Percentiles rank a stretch among this genome's conserved stretches.
phyloP scores from a whole-genome alignment of 2,113 vertebrate species.

The Archocentrus centrarchus region DNA sequence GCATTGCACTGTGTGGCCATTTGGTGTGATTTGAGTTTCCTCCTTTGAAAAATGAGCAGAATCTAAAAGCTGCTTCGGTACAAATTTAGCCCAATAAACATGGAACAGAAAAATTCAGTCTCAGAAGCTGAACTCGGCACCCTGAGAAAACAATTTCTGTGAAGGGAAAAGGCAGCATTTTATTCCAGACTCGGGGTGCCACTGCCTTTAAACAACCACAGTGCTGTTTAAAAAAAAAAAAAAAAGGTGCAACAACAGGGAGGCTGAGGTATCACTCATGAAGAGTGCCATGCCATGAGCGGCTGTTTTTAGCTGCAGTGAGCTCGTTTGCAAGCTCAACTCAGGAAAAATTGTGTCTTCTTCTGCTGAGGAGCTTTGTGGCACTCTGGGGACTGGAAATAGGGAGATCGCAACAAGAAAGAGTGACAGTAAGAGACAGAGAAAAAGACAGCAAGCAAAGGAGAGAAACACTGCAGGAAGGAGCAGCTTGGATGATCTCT shows the following conservation, averaged over 20 bases:
- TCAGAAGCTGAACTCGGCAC: slow-evolving; percentile 6
- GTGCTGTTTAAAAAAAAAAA: slow-evolving; percentile 15
- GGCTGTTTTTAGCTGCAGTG: slow-evolving; percentile 72
- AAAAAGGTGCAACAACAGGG: slow-evolving; percentile 10
- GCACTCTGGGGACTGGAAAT: slow-evolving; percentile 64
- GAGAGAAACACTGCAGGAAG: slow-evolving; percentile 12
- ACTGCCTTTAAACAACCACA: slow-evolving; percentile 35
- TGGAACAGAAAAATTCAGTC: background rate
- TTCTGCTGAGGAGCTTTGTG: slow-evolving; percentile 55
- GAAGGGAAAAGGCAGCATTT: slow-evolving; percentile 34
- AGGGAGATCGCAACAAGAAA: slow-evolving; percentile 51
- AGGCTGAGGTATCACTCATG: slow-evolving; percentile 50
- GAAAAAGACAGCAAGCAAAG: background rate
- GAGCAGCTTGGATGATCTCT: slow-evolving; percentile 33
- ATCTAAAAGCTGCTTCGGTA: slow-evolving; percentile 32
- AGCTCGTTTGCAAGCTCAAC: slow-evolving; percentile 56
- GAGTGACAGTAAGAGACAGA: slow-evolving; percentile 35
- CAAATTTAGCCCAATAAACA: slow-evolving; percentile 15
- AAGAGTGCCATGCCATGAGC: slow-evolving; percentile 45
- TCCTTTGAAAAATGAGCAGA: slow-evolving; percentile 19
- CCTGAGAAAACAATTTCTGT: background rate
- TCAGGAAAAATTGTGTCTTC: slow-evolving; percentile 58
- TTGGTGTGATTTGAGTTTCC: background rate
- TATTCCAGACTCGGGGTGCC: slow-evolving; percentile 7
- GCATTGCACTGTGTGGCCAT: background rate